Conservation (phyloP, 2,888 invertebrate species). For the Yponomeuta malinellus region DNA sequence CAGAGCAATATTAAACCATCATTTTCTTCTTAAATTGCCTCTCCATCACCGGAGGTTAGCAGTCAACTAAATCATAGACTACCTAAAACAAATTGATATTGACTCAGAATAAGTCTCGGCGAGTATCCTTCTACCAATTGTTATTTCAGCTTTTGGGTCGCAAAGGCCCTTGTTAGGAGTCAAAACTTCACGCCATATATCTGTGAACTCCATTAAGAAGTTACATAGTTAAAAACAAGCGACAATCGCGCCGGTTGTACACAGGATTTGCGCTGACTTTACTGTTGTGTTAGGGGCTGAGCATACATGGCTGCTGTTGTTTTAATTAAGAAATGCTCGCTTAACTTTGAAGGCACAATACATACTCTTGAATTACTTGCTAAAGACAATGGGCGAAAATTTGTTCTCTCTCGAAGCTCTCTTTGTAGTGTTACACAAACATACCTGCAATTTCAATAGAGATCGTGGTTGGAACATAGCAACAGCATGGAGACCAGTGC, state of each 20-base stretch:
- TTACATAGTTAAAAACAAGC: constrained; percentile 1
- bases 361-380: neutral
- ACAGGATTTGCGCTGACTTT: neutral
- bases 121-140: neutral
- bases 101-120: neutral
- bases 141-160: neutral
- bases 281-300: neutral
- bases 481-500: too few relatives aligned
- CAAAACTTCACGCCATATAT: constrained; percentile 7
- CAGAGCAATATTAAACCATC: too few relatives aligned
- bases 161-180: constrained; percentile 8
- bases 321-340: neutral
- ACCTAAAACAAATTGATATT: too few relatives aligned
- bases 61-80: too few relatives aligned
- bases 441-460: too few relatives aligned
- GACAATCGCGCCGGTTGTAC: constrained; percentile 1
- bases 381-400: neutral
- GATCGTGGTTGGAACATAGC: too few relatives aligned
- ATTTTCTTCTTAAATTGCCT: too few relatives aligned
- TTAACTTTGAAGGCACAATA: neutral
- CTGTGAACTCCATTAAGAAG: constrained; percentile 7
- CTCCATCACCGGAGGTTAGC: too few relatives aligned
- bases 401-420: neutral
- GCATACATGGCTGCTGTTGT: neutral
- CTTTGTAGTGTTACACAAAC: neutral